These are phyloP conservation scores for Sisor rabdophorus DNA, from an alignment of 2,113 vertebrate genomes.

Conservation along the genomic window DNA sequence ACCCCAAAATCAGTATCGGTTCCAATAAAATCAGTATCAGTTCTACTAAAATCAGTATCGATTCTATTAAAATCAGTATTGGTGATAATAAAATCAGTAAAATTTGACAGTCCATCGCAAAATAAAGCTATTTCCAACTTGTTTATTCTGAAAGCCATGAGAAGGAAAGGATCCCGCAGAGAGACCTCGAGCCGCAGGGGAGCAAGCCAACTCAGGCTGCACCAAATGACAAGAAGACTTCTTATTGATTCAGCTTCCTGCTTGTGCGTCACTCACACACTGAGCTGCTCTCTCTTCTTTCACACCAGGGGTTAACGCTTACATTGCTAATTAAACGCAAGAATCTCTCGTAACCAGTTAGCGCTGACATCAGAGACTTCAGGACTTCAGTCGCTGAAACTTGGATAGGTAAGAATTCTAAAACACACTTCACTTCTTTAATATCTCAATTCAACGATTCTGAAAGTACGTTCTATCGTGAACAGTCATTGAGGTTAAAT, in stretches of 20 bases:
- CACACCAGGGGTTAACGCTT: slow-evolving; percentile 16
- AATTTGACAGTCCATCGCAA: background rate
- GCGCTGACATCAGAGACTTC: background rate
- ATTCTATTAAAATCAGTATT: background rate
- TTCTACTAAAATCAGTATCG: no score
- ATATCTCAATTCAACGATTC: no score
- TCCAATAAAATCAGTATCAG: no score
- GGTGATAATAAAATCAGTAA: background rate
- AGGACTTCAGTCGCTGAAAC: no score
- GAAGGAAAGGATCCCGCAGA: slow-evolving; percentile 23
- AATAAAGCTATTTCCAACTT: background rate
- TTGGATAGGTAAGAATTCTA: no score
- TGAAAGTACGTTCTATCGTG: no score
- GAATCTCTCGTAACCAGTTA: slow-evolving; percentile 12
- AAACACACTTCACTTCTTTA: no score
- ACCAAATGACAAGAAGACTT: slow-evolving; percentile 51
- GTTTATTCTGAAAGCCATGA: background rate
- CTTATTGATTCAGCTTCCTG: slow-evolving; percentile 52
- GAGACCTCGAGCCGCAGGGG: slow-evolving; percentile 29
- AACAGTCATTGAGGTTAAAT: no score
- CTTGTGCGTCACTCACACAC: slow-evolving; percentile 38
- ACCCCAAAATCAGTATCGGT: no score
- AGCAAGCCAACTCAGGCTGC: slow-evolving; percentile 19
- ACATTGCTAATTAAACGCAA: slow-evolving; percentile 24
- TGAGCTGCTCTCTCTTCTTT: slow-evolving; percentile 11